Evolutionary conservation across 2,888 invertebrate species (phyloP).

Genomic region (Cremastinae sp.): DNA sequence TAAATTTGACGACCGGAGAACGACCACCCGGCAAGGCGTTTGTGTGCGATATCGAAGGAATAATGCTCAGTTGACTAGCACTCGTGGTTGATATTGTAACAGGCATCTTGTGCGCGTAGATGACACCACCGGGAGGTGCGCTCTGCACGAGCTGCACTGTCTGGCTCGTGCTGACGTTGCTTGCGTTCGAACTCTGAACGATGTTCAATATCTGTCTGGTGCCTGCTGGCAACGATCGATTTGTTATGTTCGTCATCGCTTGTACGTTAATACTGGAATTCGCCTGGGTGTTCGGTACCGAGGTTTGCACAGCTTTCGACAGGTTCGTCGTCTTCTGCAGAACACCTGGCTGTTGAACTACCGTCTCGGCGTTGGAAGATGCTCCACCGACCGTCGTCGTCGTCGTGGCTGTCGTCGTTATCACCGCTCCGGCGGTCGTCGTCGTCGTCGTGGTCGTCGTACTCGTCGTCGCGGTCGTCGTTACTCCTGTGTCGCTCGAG

Average conservation of each 20-base stretch:
- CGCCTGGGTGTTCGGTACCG: conserved; percentile 69
- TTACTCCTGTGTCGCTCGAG: conserved; percentile 63
- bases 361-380: conserved; percentile 53
- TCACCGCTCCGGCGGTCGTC: conserved; percentile 51
- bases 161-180: conserved; percentile 69
- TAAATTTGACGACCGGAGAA: conserved; percentile 78
- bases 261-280: conserved; percentile 72
- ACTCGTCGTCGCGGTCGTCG: conserved; percentile 28
- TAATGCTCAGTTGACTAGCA: conserved; percentile 76
- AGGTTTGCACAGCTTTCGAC: conserved; percentile 79
- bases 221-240: conserved; percentile 69
- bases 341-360: conserved; percentile 66
- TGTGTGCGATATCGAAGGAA: conserved; percentile 75
- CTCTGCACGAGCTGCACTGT: conserved; percentile 76
- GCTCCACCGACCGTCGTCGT: conserved; percentile 53
- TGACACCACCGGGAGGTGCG: conserved; percentile 84
- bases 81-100: conserved; percentile 81
- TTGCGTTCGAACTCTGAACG: conserved; percentile 73
- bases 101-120: conserved; percentile 87
- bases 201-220: conserved; percentile 76
- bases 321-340: conserved; percentile 72
- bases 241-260: conserved; percentile 74
- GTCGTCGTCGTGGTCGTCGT: conserved; percentile 69
- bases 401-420: conserved; percentile 53
- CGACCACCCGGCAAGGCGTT: conserved; percentile 74